Evolutionary conservation across 2,888 invertebrate species (phyloP), one percentile per base, ranked within the genome.

Genomic region (Hemicrepidius hirtus): DNA sequence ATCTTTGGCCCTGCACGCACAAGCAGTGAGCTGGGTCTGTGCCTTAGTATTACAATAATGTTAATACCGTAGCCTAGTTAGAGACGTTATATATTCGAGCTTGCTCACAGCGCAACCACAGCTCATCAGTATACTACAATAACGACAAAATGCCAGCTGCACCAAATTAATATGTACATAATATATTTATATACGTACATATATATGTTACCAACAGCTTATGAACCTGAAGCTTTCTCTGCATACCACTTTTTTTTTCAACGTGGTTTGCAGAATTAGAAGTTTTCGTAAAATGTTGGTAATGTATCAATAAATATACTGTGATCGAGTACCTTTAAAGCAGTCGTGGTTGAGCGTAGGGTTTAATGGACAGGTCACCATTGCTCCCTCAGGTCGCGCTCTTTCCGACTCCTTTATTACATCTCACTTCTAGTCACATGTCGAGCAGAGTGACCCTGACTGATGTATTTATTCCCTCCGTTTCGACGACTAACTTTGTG

Each of bases 41-140:
- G 87, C 87, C 87, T 87, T 87, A 87, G 86, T 86, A 86, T 86
- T 85, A 86, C 86, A 86, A 87, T 87, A 87, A 87, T 86, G 85
- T 85, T 85, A 72, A 85, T 85, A 85, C 80, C 78, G 80, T 85
- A 85, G 85, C 79, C 80, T 78, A 82, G 76, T 76, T 83, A 84
- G 82, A 82, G 77, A 82, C 80, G 77, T 81, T 83, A 72, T 83
- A 82, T 83, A 82, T 83, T 81, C 82, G 83, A 84, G 85, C 85
- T 85, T 85, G 84, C 83, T 86, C 85, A 85, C 82, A 82, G 80
- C 81, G 82, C 83, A 82, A 82, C 78, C 79, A 81, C 83, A 80
- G 82, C 84, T 83, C 82, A 81, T 79, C 78, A 75, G 77, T 77
- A 79, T 76, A 77, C 77, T 73, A 73, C 71, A 44, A 44, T 68